Conservation (phyloP, 2,113 vertebrate genomes). For the Panurus biarmicus region DNA sequence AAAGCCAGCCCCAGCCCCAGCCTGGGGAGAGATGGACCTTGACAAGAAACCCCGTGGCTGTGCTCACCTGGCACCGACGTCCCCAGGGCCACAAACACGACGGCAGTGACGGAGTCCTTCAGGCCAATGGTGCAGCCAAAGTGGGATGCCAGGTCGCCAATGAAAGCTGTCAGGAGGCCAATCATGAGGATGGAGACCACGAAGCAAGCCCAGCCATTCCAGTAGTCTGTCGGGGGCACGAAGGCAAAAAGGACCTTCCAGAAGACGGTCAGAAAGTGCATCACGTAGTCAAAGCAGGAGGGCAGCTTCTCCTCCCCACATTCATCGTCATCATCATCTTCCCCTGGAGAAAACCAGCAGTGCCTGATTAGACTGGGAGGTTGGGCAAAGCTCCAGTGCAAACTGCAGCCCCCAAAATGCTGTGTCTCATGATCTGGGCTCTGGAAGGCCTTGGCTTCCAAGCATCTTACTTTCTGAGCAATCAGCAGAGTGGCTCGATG, state of each 20-base stretch:
- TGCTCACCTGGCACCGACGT: constrained; percentile 90
- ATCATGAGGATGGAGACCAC: constrained; percentile 89
- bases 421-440: neutral
- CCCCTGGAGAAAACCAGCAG: constrained; percentile 58
- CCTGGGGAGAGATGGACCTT: neutral
- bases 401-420: neutral
- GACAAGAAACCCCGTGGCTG: neutral
- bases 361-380: neutral
- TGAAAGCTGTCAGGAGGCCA: constrained; percentile 88
- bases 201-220: constrained; percentile 96
- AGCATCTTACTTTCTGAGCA: neutral
- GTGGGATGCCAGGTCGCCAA: constrained; percentile 92
- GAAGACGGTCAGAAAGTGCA: constrained; percentile 97
- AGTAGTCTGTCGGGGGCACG: constrained; percentile 94
- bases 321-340: constrained; percentile 86
- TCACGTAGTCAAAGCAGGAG: constrained; percentile 91
- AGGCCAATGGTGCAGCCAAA: constrained; percentile 95
- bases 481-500: accelerated
- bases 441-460: neutral
- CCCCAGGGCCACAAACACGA: constrained; percentile 91
- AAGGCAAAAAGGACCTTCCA: constrained; percentile 96
- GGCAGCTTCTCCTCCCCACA: constrained; percentile 85
- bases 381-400: neutral
- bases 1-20: neutral
- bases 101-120: constrained; percentile 94